A percentile compares a stretch with the other conserved stretches of the same genome.
Conservation (phyloP, 2,113 vertebrate genomes). For the Anseranas semipalmata region DNA sequence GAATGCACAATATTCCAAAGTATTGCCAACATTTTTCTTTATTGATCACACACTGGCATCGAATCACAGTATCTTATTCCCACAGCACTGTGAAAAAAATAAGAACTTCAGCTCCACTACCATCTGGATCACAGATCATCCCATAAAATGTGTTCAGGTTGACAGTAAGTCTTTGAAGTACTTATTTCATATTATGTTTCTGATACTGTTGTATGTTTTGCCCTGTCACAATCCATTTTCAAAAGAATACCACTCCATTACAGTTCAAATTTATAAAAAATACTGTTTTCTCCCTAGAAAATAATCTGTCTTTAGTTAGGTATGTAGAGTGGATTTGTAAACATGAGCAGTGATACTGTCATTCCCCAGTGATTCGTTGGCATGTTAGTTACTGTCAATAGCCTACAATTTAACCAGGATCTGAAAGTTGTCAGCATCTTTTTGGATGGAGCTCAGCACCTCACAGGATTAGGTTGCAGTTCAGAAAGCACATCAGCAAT, state of each 20-base stretch:
- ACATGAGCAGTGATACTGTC: neutral
- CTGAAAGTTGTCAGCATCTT: neutral
- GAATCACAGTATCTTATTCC: conserved; percentile 30
- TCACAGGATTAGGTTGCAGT: neutral
- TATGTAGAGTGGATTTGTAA: neutral
- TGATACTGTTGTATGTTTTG: neutral
- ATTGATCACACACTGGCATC: conserved; percentile 40
- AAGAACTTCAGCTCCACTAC: neutral
- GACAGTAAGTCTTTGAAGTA: conserved; percentile 34
- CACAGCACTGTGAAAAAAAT: neutral
- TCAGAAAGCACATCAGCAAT: neutral
- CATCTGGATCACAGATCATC: conserved; percentile 60
- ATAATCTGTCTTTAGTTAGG: neutral
- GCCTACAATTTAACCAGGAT: neutral
- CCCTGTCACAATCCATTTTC: conserved; percentile 12
- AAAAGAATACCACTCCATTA: neutral
- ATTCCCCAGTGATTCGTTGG: neutral
- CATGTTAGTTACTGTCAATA: neutral
- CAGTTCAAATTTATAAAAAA: neutral
- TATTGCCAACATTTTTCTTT: conserved; percentile 56
- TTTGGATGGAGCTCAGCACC: neutral
- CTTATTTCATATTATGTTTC: conserved; percentile 6
- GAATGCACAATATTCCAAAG: conserved; percentile 15
- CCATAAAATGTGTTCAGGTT: conserved; percentile 33
- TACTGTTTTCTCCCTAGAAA: neutral